Evolutionary conservation across 1,140 invertebrate species (phyloP), one percentile per base, ranked within the genome.

Genomic region (Ceratina calcarata): DNA sequence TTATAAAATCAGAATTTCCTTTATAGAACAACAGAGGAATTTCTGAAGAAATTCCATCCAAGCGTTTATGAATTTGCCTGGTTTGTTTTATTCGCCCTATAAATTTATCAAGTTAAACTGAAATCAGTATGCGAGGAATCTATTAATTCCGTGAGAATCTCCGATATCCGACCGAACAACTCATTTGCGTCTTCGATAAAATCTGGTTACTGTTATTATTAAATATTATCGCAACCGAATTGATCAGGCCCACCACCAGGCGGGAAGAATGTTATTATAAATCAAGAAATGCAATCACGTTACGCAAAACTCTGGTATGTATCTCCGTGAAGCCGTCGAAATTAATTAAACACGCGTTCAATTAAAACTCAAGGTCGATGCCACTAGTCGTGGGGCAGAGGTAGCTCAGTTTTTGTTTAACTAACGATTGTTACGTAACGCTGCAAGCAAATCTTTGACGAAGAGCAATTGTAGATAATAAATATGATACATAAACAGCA

Each of bases 351-450:
- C 32, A 22, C 20, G n/a, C 53, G 18, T 60, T 76, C 64, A 57
- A 76, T 76, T 76, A 66, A 68, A 76, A 1, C 18, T 13, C 55
- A 76, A 76, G 55, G 64, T 49, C 37, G 74, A 49, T 20, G 37
- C 53, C 22, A 65, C 15, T 67, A 3, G 12, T 57, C 10, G 37
- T 10, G 37, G 2, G 6, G 37, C 37, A 10, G 10, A 6, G 15
- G 27, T 12, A 6, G 20, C 49, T 58, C 53, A 20, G 27, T 57
- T 49, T 68, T n/a, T 60, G 58, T 45, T 45, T 55, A 60, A 68
- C 68, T 37, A 4, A n/a, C 12, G 20, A n/a, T 70, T 3, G 2
- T 76, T 76, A 55, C 64, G 64, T 68, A 76, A 68, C 64, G 6
- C 53, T 24, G 13, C 4, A 53, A 53, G 24, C 22, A 22, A 6